phyloP scores from a whole-genome alignment of 2,797 vertebrate species.

The Halcyon badia region DNA sequence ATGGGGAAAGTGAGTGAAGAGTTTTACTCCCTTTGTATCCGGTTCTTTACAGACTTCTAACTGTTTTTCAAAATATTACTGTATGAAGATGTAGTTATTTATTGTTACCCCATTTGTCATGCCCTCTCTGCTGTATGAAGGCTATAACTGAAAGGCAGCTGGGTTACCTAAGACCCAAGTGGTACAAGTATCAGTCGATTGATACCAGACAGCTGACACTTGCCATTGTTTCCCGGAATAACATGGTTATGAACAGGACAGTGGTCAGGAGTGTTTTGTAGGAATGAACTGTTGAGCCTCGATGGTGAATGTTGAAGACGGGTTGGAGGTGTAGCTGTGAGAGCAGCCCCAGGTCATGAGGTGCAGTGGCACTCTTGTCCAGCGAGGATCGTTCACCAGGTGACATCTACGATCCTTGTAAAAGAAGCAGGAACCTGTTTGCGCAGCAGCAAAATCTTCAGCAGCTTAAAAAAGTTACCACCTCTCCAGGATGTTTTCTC shows the following conservation, averaged over 20 bases:
- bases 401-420: not conserved
- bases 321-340: not conserved
- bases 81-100: not conserved
- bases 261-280: not conserved
- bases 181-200: not conserved
- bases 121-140: not conserved
- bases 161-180: not conserved
- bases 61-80: not conserved
- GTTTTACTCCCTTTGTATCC: not conserved
- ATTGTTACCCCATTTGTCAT: not conserved
- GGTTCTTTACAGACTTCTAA: not conserved
- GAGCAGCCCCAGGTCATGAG: not conserved
- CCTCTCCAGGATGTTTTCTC: not conserved
- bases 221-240: not conserved
- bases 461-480: not conserved
- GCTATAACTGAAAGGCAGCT: not conserved
- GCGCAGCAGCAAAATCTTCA: not conserved
- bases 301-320: not conserved
- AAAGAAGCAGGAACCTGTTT: not conserved
- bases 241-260: not conserved
- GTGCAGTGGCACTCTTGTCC: not conserved
- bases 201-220: not conserved
- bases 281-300: not conserved
- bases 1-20: not conserved
- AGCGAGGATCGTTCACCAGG: accelerated